Evolutionary conservation across 2,113 vertebrate species (phyloP), one percentile per base, ranked within the genome.

Genomic region (Columba janthina): DNA sequence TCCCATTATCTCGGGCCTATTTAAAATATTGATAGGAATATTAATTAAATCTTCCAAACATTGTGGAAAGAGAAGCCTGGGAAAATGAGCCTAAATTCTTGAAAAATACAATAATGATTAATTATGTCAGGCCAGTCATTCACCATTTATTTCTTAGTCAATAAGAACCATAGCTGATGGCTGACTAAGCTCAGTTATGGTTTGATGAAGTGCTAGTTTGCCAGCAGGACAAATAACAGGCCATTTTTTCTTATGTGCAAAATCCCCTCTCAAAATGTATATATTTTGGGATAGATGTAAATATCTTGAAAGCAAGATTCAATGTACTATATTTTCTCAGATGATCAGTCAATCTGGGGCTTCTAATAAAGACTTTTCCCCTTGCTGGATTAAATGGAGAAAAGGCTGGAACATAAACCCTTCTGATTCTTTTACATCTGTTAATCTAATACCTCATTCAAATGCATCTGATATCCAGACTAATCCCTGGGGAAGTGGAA

Each of bases 181-280:
- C 65, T 89, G 80, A 94, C 95, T 91, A 84, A 90, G 29, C 38
- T 91, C 93, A 93, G 29, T 91, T 92, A 93, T 91, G 20, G 76
- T 71, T 87, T 90, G 67, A 89, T 86, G n/a, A 94, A 87, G 51
- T 20, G 6, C 15, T 67, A 32, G 66, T 70, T 89, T 94, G 28
- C 66, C 88, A 79, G 40, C 64, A 90, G 76, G 87, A 76, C 89
- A 56, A 90, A 74, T 53, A 83, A 34, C 54, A 65, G 7, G 38
- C 44, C 7, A 62, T 16, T 71, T 51, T 72, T 51, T 72, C 71
- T 69, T 84, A 25, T 24, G 13, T 12, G 71, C 57, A 84, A 46
- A 96, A 74, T 71, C 51, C 16, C 54, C n/a, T 85, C 79, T 86
- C 51, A 62, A 91, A 96, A 73, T 3, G 0, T 71, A 58, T 50